phyloP scores from a whole-genome alignment of 2,888 invertebrate species.

The Gasteruption jaculator region DNA sequence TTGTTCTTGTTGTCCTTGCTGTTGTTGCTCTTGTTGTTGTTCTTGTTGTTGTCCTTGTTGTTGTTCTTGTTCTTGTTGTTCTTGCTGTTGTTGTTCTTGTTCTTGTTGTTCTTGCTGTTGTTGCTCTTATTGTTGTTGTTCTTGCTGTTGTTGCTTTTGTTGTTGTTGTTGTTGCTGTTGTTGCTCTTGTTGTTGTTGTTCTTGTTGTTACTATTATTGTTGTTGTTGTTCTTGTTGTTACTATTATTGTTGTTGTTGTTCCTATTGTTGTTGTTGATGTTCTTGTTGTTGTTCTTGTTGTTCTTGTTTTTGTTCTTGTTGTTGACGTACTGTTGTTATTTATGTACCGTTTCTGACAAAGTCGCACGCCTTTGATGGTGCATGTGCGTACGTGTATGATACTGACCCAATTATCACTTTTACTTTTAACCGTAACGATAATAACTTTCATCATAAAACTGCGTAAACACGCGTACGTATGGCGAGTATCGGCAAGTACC shows the following conservation, averaged over 20 bases:
- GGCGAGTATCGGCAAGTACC: too few species aligned
- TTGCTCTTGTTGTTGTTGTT: neutral
- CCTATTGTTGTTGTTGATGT: too few species aligned
- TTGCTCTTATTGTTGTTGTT: too few species aligned
- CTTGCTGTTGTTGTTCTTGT: neutral
- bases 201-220: neutral
- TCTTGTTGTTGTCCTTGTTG: neutral
- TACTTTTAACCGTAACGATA: neutral
- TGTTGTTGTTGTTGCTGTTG: too few species aligned
- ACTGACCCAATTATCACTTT: too few species aligned
- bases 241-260: neutral
- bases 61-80: neutral
- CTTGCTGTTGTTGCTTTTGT: too few species aligned
- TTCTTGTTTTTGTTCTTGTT: too few species aligned
- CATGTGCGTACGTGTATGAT: too few species aligned
- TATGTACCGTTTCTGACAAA: neutral
- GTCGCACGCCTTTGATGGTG: too few species aligned
- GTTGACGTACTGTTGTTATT: neutral
- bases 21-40: neutral
- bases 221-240: conserved; percentile 5
- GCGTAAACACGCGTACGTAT: too few species aligned
- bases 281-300: too few species aligned
- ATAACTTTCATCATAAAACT: too few species aligned
- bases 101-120: conserved; percentile 2
- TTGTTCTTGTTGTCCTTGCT: conserved; percentile 3